Base-by-base conservation (phyloP, 2,888 invertebrate genomes). In the Timandra comae region DNA sequence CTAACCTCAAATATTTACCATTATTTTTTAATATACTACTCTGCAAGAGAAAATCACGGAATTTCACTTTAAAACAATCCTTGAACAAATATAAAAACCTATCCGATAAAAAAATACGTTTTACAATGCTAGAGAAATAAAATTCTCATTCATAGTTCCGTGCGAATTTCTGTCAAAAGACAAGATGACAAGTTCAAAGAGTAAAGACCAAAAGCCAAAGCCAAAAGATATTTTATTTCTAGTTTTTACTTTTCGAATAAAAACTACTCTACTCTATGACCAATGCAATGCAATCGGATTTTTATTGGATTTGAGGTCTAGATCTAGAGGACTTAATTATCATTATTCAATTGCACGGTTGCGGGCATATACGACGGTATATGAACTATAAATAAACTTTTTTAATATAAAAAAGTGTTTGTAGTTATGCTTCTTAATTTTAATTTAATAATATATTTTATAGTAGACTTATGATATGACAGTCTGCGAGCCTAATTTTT, bases 1-100 rank as follows among this genome's bases (percentile, higher is more conserved):
- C 71, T 80, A 62, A 67, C 51, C 50, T 58, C 41, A 46, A 52
- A 35, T 39, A 42, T 28, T 61, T 56, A 74, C 74, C 74, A 74
- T 74, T 61, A 55, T 60, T 28, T 46, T 29, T 39, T 47, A 46
- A 43, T 50, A 51, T 41, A 40, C 45, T 38, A 23, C 24, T 10
- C 11, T 24, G 10, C 4, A 10, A 38, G 37, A 49, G 41, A 27
- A 43, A 49, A n/a, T 53, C 48, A 35, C 47, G 11, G 9, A 24
- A 9, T 24, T 10, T 11, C 11, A 24, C 24, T 24, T 10, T 10
- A 10, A 11, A 24, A 10, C 9, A 24, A 24, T 9, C 9, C 9
- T 24, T 11, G 9, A 10, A 24, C 6, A 38, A 31, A 35, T 33
- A 10, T 13, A 21, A 33, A 33, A 36, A 38, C 26, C 35, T 27